Evolutionary conservation across 2,888 invertebrate species (phyloP).

Genomic region (Pachycephus smyrnensis): DNA sequence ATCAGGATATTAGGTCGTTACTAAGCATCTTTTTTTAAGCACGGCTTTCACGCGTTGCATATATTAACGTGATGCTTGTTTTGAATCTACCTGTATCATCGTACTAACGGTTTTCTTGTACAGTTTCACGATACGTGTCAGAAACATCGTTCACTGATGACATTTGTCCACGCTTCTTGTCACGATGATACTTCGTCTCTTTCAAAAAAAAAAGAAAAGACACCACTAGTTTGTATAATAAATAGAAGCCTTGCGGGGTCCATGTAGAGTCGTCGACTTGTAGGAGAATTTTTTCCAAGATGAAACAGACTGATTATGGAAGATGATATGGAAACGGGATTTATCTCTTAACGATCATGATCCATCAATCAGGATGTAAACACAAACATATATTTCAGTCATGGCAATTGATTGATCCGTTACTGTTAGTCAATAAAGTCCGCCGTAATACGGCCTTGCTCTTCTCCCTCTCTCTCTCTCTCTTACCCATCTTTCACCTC

Average conservation of each 20-base stretch:
- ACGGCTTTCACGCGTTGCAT: background rate
- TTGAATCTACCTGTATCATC: background rate
- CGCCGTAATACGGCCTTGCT: background rate
- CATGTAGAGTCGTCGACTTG: background rate
- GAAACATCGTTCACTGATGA: background rate
- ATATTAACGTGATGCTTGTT: background rate
- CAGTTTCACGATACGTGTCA: background rate
- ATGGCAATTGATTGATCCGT: background rate
- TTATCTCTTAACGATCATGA: background rate
- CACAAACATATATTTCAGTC: background rate
- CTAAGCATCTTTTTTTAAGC: constrained; percentile 16
- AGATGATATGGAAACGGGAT: background rate
- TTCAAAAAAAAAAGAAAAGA: background rate
- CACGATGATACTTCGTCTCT: background rate
- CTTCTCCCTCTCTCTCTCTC: background rate
- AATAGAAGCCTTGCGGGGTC: background rate
- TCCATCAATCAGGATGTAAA: background rate
- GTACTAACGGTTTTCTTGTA: background rate
- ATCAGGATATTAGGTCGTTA: constrained; percentile 31
- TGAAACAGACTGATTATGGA: background rate
- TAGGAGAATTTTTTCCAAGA: background rate
- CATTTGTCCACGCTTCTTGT: background rate
- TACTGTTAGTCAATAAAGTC: background rate
- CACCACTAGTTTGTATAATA: background rate
- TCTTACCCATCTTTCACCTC: background rate